phyloP scores from a whole-genome alignment of 2,888 invertebrate species.

The Scaptomyza flava region DNA sequence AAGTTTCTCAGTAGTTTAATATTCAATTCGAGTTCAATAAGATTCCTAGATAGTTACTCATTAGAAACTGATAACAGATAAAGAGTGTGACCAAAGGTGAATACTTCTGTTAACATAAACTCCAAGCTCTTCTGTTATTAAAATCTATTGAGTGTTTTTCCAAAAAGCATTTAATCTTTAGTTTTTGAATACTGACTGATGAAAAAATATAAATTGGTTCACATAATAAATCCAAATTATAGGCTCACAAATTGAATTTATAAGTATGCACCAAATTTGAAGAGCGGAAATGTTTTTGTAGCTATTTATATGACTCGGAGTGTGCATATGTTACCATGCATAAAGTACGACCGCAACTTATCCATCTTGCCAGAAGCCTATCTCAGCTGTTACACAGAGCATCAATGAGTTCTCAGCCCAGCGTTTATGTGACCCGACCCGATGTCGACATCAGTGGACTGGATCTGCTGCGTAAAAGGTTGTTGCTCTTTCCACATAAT shows the following conservation, averaged over 20 bases:
- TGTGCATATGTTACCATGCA: conserved; percentile 31
- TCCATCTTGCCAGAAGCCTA: conserved; percentile 26
- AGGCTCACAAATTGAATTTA: not conserved
- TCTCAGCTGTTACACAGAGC: conserved; percentile 8
- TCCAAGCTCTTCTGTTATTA: not conserved
- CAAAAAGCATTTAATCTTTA: not conserved
- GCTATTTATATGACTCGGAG: conserved; percentile 14
- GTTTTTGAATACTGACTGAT: too few species aligned
- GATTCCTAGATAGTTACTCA: not conserved
- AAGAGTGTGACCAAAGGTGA: conserved; percentile 20
- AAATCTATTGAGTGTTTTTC: not conserved
- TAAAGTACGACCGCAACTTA: conserved; percentile 26
- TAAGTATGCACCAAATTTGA: not conserved
- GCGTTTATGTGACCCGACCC: conserved; percentile 87
- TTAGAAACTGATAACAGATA: not conserved
- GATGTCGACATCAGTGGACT: conserved; percentile 87
- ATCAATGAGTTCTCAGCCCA: conserved; percentile 69
- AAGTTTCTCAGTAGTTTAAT: not conserved
- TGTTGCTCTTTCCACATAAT: conserved; percentile 65
- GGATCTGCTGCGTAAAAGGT: conserved; percentile 86
- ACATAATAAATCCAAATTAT: not conserved
- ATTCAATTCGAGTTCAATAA: not conserved
- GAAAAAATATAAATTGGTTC: not conserved
- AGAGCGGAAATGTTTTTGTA: not conserved
- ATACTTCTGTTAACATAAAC: not conserved